Conservation (phyloP, 35 echinoderm and acorn worm genomes). For the Amphiura filiformis region DNA sequence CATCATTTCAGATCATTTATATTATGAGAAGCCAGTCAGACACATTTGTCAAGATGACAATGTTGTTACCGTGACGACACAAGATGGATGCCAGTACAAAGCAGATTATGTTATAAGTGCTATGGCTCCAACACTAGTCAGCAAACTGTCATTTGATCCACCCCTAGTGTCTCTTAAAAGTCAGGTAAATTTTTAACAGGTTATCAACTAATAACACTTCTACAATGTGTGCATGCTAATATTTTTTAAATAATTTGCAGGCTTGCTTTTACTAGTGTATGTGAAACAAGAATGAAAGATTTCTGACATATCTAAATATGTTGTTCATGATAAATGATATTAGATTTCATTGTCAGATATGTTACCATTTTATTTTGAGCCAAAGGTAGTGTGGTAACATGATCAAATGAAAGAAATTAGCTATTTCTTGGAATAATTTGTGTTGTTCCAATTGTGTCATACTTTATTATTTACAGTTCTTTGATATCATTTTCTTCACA, state of each 20-base stretch:
- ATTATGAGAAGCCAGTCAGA: not conserved
- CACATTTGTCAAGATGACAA: slow-evolving; percentile 18
- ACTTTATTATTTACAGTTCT: no score
- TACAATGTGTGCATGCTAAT: not conserved
- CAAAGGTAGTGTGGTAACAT: no score
- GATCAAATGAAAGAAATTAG: no score
- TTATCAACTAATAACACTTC: no score
- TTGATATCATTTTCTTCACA: no score
- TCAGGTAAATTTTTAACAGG: slow-evolving; percentile 49
- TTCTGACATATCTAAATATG: no score
- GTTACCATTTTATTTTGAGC: no score
- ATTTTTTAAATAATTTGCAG: not conserved
- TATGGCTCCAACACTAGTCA: slow-evolving; percentile 39
- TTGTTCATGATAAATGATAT: no score
- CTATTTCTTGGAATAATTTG: no score
- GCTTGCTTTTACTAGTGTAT: not conserved
- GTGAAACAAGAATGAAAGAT: not conserved
- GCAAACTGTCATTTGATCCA: slow-evolving; percentile 51
- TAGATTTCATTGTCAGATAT: no score
- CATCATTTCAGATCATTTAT: not conserved
- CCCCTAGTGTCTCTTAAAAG: slow-evolving; percentile 58
- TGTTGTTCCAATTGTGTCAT: no score
- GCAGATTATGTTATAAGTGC: slow-evolving; percentile 64
- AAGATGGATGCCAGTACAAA: slow-evolving; percentile 13
- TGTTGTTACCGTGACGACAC: slow-evolving; percentile 26